Evolutionary conservation across 2,888 invertebrate genomes (phyloP).

Genomic region (Callimorpha dominula): DNA sequence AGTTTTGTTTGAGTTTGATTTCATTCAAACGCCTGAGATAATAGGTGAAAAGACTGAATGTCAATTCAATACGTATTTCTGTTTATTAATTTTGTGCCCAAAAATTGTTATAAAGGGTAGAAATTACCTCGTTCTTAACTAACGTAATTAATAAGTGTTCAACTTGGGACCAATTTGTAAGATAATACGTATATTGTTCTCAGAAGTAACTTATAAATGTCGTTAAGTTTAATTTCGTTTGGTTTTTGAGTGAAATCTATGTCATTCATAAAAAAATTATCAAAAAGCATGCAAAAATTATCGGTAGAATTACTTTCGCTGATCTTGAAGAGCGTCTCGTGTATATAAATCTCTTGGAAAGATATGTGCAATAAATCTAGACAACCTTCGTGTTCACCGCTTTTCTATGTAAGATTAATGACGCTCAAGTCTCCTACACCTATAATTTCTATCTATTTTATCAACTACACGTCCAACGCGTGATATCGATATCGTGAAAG

Average conservation of each 20-base stretch:
- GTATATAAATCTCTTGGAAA: constrained; percentile 40
- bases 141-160: constrained; percentile 61
- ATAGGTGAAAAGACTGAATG: constrained; percentile 63
- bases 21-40: constrained; percentile 47
- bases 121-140: constrained; percentile 23
- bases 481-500: not conserved
- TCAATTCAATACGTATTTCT: constrained; percentile 51
- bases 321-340: constrained; percentile 16
- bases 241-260: constrained; percentile 35
- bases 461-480: not conserved
- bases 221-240: constrained; percentile 30
- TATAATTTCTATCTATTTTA: not conserved
- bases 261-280: too few relatives aligned
- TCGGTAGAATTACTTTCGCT: constrained; percentile 34
- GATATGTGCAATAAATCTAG: constrained; percentile 48
- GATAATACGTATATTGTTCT: constrained; percentile 29
- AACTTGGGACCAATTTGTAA: too few relatives aligned
- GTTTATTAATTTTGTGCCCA: constrained; percentile 56
- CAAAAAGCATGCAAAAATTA: constrained; percentile 16
- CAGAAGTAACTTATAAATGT: constrained; percentile 49
- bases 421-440: constrained; percentile 2
- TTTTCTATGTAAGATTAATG: constrained; percentile 39
- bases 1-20: constrained; percentile 24
- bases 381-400: constrained; percentile 22
- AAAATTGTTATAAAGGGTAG: constrained; percentile 36